Evolutionary conservation across 2,797 vertebrate species (phyloP).

Genomic region (Enteromius viviparus): DNA sequence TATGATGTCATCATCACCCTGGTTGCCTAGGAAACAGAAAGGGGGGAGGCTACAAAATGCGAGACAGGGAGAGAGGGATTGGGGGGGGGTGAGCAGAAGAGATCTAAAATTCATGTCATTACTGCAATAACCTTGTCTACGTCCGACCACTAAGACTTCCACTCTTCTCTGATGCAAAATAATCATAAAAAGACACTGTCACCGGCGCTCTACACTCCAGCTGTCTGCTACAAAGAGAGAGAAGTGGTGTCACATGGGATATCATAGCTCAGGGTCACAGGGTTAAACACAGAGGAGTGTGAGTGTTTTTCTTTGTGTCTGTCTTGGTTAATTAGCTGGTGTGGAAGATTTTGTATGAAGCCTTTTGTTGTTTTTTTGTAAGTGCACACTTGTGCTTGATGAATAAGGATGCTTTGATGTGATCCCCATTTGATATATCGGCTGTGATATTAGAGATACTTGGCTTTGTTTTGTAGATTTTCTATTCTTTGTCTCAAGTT

Average conservation of each 20-base stretch:
- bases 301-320: slow-evolving; percentile 16
- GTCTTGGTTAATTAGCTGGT: slow-evolving; percentile 34
- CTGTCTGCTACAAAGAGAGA: slow-evolving; percentile 22
- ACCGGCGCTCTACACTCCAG: background rate
- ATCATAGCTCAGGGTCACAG: background rate
- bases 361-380: slow-evolving; percentile 4
- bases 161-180: slow-evolving; percentile 21
- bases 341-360: slow-evolving; percentile 28
- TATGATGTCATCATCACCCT: slow-evolving; percentile 59
- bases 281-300: slow-evolving; percentile 31
- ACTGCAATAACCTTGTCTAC: slow-evolving; percentile 51
- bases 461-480: background rate
- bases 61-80: slow-evolving; percentile 25
- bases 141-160: slow-evolving; percentile 27
- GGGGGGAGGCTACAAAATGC: slow-evolving; percentile 19
- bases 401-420: slow-evolving; percentile 21
- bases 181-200: slow-evolving; percentile 43
- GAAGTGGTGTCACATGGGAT: slow-evolving; percentile 25
- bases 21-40: slow-evolving; percentile 55
- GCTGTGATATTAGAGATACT: slow-evolving; percentile 20
- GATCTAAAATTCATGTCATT: slow-evolving; percentile 44
- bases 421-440: background rate
- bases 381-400: slow-evolving; percentile 12
- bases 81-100: slow-evolving; percentile 17
- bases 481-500: background rate